These are phyloP conservation scores for Drosophila azteca DNA, from an alignment of 1,140 invertebrate species.

Conservation along the genomic window DNA sequence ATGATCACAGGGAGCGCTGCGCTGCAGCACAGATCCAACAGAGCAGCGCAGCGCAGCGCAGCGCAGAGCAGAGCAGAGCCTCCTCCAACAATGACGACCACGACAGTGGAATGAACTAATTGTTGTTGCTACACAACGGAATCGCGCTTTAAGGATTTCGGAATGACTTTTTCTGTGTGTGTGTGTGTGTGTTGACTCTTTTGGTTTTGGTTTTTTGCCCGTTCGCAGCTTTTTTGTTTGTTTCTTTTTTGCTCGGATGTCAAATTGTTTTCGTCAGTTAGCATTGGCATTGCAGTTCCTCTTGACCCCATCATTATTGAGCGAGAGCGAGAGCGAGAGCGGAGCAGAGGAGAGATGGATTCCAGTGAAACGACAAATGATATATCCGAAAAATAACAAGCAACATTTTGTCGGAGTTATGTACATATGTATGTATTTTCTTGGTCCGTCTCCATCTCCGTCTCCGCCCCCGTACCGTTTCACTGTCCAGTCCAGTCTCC, in stretches of 20 bases:
- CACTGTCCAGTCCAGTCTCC: too few species aligned
- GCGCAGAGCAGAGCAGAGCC: too few species aligned
- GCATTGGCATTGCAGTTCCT: constrained; percentile 25
- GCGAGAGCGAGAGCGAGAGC: constrained; percentile 16
- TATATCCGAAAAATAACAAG: neutral
- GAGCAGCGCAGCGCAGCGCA: too few species aligned
- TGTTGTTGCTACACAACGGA: constrained; percentile 54
- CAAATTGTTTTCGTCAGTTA: constrained; percentile 41
- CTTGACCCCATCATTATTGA: constrained; percentile 37
- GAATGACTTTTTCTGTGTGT: too few species aligned
- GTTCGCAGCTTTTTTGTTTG: neutral
- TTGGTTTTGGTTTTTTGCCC: constrained; percentile 1
- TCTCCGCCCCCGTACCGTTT: too few species aligned
- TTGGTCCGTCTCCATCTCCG: too few species aligned
- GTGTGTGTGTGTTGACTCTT: neutral
- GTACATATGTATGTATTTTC: too few species aligned
- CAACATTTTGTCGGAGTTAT: too few species aligned
- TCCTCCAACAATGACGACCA: neutral
- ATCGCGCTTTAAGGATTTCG: neutral
- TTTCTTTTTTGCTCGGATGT: constrained; percentile 20
- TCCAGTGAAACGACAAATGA: constrained; percentile 28
- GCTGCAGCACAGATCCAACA: too few species aligned
- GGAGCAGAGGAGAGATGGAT: constrained; percentile 3
- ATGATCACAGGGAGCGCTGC: too few species aligned
- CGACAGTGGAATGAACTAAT: constrained; percentile 53